phyloP scores from a whole-genome alignment of 2,797 vertebrate species.

The Hydrophis major region DNA sequence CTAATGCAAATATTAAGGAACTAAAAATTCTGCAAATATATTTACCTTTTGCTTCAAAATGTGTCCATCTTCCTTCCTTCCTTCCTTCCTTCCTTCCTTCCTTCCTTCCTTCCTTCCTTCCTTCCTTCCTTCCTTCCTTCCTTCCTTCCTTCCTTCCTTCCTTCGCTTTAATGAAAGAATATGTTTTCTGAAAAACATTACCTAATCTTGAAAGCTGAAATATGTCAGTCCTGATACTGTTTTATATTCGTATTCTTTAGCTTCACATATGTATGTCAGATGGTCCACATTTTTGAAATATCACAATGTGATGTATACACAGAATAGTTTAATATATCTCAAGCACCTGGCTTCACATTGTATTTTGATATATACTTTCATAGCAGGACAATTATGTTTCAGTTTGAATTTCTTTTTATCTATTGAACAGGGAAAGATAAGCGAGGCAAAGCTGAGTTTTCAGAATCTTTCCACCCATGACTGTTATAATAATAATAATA shows the following conservation, averaged over 20 bases:
- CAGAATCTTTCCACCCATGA: background rate
- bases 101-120: too few relatives aligned
- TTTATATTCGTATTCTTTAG: conserved; percentile 23
- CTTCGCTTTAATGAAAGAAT: conserved; percentile 51
- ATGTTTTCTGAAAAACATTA: conserved; percentile 59
- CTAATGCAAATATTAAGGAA: background rate
- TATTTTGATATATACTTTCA: conserved; percentile 41
- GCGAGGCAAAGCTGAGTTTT: background rate
- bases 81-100: too few relatives aligned
- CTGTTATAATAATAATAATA: background rate
- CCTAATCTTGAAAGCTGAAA: conserved; percentile 57
- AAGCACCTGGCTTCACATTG: conserved; percentile 1
- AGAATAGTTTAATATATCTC: conserved; percentile 18
- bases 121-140: too few relatives aligned
- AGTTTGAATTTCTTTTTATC: conserved; percentile 38
- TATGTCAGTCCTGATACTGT: background rate
- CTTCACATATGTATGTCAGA: conserved; percentile 40
- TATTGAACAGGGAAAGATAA: conserved; percentile 14
- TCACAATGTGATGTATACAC: conserved; percentile 9
- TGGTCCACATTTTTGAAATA: conserved; percentile 28
- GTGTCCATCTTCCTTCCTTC: background rate
- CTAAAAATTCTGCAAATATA: background rate
- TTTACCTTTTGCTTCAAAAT: background rate
- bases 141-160: too few relatives aligned
- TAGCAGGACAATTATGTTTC: conserved; percentile 18